Conservation (phyloP, 2,113 vertebrate species). For the Campylomormyrus numenius region DNA sequence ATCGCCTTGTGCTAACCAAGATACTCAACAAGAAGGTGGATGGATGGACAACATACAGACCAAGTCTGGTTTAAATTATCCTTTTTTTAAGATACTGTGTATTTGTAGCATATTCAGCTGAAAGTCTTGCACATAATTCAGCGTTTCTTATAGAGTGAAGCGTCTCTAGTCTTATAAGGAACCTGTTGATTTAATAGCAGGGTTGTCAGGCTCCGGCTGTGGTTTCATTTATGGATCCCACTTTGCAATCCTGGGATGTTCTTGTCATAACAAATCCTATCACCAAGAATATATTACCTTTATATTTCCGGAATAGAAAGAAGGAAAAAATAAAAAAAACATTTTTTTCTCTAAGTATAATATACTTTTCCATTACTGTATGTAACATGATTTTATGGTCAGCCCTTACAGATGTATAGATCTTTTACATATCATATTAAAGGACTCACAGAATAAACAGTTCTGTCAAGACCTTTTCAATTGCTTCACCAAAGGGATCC, state of each 20-base stretch:
- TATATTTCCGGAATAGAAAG: neutral
- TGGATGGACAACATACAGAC: neutral
- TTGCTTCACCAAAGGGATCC: neutral
- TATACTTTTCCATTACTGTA: conserved; percentile 6
- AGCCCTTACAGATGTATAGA: neutral
- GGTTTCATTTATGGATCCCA: conserved; percentile 1
- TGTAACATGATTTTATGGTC: neutral
- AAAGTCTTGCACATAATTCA: neutral
- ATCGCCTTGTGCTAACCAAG: neutral
- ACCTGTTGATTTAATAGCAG: conserved; percentile 13
- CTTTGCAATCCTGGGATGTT: neutral
- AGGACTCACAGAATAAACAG: neutral
- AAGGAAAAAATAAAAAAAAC: neutral
- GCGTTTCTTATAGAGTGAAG: neutral
- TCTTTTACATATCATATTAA: conserved; percentile 5
- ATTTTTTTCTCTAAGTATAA: neutral
- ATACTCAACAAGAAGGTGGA: neutral
- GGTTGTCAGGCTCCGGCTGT: neutral
- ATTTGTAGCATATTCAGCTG: neutral
- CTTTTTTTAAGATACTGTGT: neutral
- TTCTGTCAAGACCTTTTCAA: conserved; percentile 3
- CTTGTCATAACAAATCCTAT: conserved; percentile 8
- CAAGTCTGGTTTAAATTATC: neutral
- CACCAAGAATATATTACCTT: neutral
- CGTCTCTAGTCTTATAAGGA: neutral